Evolutionary conservation across 2,888 invertebrate genomes (phyloP), one percentile per base, ranked within the genome.

Genomic region (Drosophila testacea): DNA sequence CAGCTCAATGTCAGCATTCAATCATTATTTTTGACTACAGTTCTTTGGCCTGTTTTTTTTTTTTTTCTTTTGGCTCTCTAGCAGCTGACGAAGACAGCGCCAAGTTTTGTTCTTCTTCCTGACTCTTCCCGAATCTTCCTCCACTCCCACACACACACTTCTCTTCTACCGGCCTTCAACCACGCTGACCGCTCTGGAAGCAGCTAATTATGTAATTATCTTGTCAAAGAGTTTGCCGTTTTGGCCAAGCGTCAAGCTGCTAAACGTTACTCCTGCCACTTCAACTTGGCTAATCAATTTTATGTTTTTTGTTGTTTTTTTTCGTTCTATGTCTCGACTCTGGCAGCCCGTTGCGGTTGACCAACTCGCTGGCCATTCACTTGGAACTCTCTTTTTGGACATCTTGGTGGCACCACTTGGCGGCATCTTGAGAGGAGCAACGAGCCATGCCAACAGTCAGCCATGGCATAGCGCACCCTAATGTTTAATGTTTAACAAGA

Each of bases 161-260:
- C 60, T 27, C 47, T 57, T 34, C 34, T 13, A 36, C 38, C 11
- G 44, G 4, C 42, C 28, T 32, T 27, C 69, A 59, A 73, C 74
- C 68, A 47, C 69, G 66, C 41, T 69, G 73, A 76, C 77, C 81
- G 68, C 79, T 63, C 64, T 68, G 73, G 75, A 77, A 78, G 85
- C 86, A 84, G 83, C 85, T 89, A 90, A 90, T 90, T 90, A 90
- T 90, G 89, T 78, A 90, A 90, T 90, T 90, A 90, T 82, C 75
- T 75, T 90, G 90, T 90, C 90, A 90, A 75, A 75, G 73, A 47
- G 75, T 67, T 57, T 50, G 47, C 57, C 65, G 69, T 41, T 62
- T 52, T 66, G 44, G 51, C 36, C 56, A 22, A 22, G 78, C 83
- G 70, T 75, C 74, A 79, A 79, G 69, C 79, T 60, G 76, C 61